phyloP scores from a whole-genome alignment of 92 coral and sea anemone species.

The Diadumene lineata region DNA sequence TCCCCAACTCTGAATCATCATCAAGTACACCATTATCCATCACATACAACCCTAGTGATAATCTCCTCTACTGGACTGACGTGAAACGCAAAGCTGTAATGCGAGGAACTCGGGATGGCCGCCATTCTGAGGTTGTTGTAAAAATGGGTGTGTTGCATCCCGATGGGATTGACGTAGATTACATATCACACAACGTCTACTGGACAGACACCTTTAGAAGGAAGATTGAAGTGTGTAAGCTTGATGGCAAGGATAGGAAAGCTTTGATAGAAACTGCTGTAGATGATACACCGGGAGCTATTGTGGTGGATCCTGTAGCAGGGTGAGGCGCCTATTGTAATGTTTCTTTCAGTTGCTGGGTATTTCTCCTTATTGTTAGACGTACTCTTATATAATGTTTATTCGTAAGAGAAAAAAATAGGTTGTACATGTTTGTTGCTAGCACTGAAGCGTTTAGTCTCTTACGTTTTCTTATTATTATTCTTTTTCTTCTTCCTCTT shows the following conservation, averaged over 20 bases:
- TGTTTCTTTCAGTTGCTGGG: too few relatives aligned
- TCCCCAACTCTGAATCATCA: background rate
- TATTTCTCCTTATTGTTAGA: too few relatives aligned
- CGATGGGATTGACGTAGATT: conserved; percentile 41
- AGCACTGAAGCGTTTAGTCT: too few relatives aligned
- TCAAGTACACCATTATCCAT: conserved; percentile 21
- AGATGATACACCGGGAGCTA: conserved; percentile 50
- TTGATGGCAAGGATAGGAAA: conserved; percentile 30
- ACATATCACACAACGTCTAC: conserved; percentile 39
- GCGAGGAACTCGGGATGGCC: conserved; percentile 26
- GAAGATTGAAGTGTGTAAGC: conserved; percentile 32
- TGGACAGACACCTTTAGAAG: conserved; percentile 33
- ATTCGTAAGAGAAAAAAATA: too few relatives aligned
- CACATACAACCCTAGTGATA: conserved; percentile 30
- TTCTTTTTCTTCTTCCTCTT: background rate
- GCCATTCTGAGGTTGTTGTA: conserved; percentile 8
- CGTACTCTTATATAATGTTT: too few relatives aligned
- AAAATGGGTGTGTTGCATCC: conserved; percentile 19
- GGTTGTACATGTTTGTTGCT: too few relatives aligned
- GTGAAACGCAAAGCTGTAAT: conserved; percentile 16
- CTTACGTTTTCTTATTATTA: background rate
- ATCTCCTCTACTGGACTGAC: conserved; percentile 43
- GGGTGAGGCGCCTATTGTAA: conserved; percentile 66
- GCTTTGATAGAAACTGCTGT: conserved; percentile 21
- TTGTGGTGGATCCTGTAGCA: conserved; percentile 59